These are phyloP conservation scores for Drosophila kanekoi DNA, from an alignment of 2,888 invertebrate species.

Conservation along the genomic window DNA sequence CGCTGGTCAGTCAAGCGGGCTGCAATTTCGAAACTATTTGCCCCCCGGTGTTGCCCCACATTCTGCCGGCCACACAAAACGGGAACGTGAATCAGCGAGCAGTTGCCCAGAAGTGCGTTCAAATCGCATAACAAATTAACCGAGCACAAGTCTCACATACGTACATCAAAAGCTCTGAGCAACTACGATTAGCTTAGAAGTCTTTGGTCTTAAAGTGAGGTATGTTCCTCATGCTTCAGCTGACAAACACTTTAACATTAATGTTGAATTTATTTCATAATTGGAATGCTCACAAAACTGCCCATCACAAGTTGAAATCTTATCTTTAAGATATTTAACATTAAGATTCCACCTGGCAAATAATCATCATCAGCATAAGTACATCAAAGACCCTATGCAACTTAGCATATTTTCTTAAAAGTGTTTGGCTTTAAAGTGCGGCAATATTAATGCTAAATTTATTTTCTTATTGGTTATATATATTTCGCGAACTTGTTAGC, in stretches of 20 bases:
- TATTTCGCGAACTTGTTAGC: no score
- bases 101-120: slow-evolving; percentile 39
- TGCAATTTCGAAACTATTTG: slow-evolving; percentile 30
- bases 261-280: not conserved
- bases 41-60: slow-evolving; percentile 28
- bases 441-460: no score
- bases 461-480: no score
- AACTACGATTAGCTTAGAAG: not conserved
- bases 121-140: slow-evolving; percentile 9
- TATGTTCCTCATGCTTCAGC: no score
- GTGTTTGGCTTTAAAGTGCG: no score
- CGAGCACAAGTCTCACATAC: not conserved
- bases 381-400: not conserved
- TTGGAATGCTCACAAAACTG: no score
- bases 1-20: slow-evolving; percentile 49
- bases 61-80: slow-evolving; percentile 36
- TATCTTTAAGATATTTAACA: not conserved
- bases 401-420: no score
- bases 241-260: not conserved
- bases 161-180: not conserved
- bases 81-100: slow-evolving; percentile 45
- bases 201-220: no score
- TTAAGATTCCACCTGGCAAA: not conserved
- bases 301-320: no score
- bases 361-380: not conserved